These are phyloP conservation scores for Rutilus rutilus DNA, from an alignment of 2,113 vertebrate species.

Conservation along the genomic window DNA sequence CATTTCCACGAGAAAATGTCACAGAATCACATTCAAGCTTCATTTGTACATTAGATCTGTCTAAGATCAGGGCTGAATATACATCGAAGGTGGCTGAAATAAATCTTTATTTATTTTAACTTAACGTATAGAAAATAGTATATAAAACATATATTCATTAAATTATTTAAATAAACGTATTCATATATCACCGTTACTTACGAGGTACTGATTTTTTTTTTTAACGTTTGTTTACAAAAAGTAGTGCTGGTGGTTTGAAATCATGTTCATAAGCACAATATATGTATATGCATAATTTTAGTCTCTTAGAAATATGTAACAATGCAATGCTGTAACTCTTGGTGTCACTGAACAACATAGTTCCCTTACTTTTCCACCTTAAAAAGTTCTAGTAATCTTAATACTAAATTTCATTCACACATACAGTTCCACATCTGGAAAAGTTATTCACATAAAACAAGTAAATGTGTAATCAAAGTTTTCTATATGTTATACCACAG, in stretches of 20 bases:
- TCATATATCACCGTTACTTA: conserved; percentile 79
- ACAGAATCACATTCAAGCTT: conserved; percentile 82
- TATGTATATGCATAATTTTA: conserved; percentile 83
- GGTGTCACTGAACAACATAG: conserved; percentile 71
- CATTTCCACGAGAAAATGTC: conserved; percentile 79
- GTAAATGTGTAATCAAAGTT: conserved; percentile 80
- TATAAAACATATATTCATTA: conserved; percentile 87
- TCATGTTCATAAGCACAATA: conserved; percentile 83
- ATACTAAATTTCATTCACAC: conserved; percentile 74
- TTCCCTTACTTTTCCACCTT: conserved; percentile 49
- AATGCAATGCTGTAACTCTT: conserved; percentile 83
- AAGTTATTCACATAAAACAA: conserved; percentile 82
- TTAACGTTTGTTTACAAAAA: conserved; percentile 73
- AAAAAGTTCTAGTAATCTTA: conserved; percentile 73
- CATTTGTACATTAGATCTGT: conserved; percentile 74
- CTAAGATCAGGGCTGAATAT: conserved; percentile 72
- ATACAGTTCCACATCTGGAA: conserved; percentile 77
- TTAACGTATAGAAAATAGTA: conserved; percentile 85
- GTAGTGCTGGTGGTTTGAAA: conserved; percentile 84
- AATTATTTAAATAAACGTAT: conserved; percentile 85
- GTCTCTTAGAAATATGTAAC: conserved; percentile 80
- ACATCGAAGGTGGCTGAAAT: conserved; percentile 74
- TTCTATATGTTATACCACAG: conserved; percentile 82
- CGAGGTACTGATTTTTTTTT: conserved; percentile 73
- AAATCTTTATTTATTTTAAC: conserved; percentile 76